Base-by-base conservation (phyloP, 2,888 invertebrate genomes). In the Brachynemurus nebulosus region DNA sequence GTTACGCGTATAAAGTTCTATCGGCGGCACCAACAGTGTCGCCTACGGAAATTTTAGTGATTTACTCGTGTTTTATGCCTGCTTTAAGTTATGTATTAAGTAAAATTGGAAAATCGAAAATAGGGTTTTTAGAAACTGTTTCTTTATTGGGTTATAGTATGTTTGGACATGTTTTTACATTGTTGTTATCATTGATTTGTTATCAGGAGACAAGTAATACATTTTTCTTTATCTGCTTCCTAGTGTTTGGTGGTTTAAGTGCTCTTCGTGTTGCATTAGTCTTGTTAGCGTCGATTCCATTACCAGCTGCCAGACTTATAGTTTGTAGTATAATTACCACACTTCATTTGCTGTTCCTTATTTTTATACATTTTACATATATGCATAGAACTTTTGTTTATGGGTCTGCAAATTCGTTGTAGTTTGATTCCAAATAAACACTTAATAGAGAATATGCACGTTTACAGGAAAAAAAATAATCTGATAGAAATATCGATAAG, bases 291-390 rank as follows among this genome's bases (percentile, higher is more conserved):
- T 62, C 64, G n/a, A 68, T 70, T 38, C 61, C 62, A 11, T 51
- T 59, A 39, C 70, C 70, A 7, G 67, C 60, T 17, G 62, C 63
- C 9, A 55, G 70, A 42, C 60, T 72, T 40, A 53, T 71, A n/a
- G 59, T 70, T 8, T 69, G 70, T 51, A 66, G 66, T 48, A 51
- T 61, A 27, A 59, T 69, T 30, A 64, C 65, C 8, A 56, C 64
- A 35, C 51, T 62, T 40, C 69, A 72, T 53, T 57, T 70, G 17
- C 55, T 71, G 42, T 68, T 65, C 53, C 53, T 69, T n/a, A 59
- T 70, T 37, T 69, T 67, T 54, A 54, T 70, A 44, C 68, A 71
- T 56, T 70, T 69, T 56, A 62, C 64, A 3, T 70, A 65, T 52
- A 67, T 71, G 67, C 68, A 68, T 58, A 59, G 55, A 42, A 63